Evolutionary conservation across 2,888 invertebrate species (phyloP).

Genomic region (Andrena chrysosceles): DNA sequence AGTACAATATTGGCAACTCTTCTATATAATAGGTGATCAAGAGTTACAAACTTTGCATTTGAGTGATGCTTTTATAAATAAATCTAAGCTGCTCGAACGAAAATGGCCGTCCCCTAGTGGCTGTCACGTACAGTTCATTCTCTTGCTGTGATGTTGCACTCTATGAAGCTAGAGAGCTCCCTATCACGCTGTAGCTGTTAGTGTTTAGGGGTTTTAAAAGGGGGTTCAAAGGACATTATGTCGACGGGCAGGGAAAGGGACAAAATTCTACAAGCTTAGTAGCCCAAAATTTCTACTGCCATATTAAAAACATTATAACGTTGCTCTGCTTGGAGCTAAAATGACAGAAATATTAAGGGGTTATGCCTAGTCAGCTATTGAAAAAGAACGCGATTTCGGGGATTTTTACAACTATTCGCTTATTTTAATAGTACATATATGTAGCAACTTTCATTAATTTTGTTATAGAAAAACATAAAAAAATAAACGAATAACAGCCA

Average conservation of each 20-base stretch:
- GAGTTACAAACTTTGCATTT: neutral
- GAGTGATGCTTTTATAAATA: neutral
- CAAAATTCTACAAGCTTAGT: constrained; percentile 49
- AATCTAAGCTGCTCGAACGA: constrained; percentile 29
- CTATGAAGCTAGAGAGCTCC: constrained; percentile 64
- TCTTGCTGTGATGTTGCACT: constrained; percentile 62
- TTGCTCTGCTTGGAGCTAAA: neutral
- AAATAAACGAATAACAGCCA: too few species aligned
- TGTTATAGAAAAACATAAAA: too few species aligned
- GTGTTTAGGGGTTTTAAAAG: constrained; percentile 72
- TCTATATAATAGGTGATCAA: too few species aligned
- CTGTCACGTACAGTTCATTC: constrained; percentile 63
- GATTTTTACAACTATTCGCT: too few species aligned
- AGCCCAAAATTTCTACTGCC: constrained; percentile 5
- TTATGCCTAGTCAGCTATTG: too few species aligned
- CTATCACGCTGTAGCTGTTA: constrained; percentile 68
- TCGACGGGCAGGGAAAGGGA: constrained; percentile 49
- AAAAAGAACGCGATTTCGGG: too few species aligned
- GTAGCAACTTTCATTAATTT: too few species aligned
- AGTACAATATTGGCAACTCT: too few species aligned
- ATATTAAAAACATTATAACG: constrained; percentile 4
- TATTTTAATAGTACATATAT: too few species aligned
- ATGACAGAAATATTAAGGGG: neutral
- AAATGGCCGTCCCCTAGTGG: constrained; percentile 48
- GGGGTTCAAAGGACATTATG: constrained; percentile 68